These are phyloP conservation scores for Arge pagana DNA, from an alignment of 2,888 invertebrate genomes.

Conservation along the genomic window DNA sequence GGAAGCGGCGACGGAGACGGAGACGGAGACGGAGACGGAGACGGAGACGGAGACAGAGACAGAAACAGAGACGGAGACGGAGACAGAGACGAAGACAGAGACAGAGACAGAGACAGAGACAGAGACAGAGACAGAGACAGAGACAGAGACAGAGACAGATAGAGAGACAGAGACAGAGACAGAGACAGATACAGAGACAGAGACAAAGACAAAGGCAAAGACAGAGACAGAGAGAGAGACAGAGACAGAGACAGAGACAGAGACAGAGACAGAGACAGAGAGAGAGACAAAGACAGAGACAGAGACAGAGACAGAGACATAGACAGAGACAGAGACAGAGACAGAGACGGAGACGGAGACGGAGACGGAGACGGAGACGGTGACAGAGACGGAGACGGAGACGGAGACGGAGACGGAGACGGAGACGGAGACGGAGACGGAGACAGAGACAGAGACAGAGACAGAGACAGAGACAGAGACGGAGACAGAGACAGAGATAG, in stretches of 20 bases:
- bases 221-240: not conserved
- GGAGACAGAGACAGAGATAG: no score
- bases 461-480: not conserved
- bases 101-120: not conserved
- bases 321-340: no score
- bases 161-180: no score
- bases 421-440: not conserved
- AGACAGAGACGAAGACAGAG: no score
- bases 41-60: no score
- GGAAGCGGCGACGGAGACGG: no score
- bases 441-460: not conserved
- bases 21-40: not conserved
- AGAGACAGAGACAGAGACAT: no score
- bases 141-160: no score
- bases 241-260: not conserved
- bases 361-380: no score
- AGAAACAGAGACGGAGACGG: no score
- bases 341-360: not conserved
- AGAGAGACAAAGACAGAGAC: no score
- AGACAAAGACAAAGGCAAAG: slow-evolving; percentile 6
- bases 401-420: not conserved
- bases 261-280: slow-evolving; percentile 2
- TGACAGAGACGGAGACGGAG: not conserved
- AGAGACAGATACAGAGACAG: no score
- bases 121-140: not conserved